Evolutionary conservation across 2,113 vertebrate species (phyloP).

Genomic region (Leuciscus idus): DNA sequence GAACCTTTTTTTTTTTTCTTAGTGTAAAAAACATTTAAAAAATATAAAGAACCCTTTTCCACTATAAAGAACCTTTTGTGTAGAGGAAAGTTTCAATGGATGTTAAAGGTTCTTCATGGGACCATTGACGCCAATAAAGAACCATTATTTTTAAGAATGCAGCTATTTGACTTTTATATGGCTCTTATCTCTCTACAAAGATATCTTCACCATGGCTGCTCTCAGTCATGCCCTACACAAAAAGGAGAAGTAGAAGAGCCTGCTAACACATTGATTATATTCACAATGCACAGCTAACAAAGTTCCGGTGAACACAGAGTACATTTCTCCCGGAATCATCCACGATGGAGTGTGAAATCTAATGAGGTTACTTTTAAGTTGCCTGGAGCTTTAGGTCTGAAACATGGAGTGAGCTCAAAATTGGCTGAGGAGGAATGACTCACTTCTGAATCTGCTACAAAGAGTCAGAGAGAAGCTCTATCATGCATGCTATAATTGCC

Average conservation of each 20-base stretch:
- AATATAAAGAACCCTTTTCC: too few species aligned
- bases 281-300: conserved; percentile 27
- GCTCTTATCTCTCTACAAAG: not conserved
- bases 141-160: not conserved
- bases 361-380: conserved; percentile 10
- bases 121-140: too few species aligned
- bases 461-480: not conserved
- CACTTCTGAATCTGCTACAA: not conserved
- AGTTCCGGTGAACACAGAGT: not conserved
- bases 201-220: not conserved
- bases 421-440: conserved; percentile 4
- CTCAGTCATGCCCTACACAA: not conserved
- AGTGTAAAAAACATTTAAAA: too few species aligned
- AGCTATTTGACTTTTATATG: not conserved
- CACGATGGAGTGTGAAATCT: conserved; percentile 11
- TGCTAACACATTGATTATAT: not conserved
- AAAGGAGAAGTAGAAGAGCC: not conserved
- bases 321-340: not conserved
- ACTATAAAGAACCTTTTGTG: too few species aligned
- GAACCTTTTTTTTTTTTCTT: too few species aligned
- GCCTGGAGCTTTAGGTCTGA: conserved; percentile 18
- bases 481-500: not conserved
- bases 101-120: not conserved
- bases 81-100: too few species aligned
- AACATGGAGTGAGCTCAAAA: conserved; percentile 25